Evolutionary conservation across 2,797 vertebrate genomes (phyloP).

Genomic region (Petrocephalus sullivani): DNA sequence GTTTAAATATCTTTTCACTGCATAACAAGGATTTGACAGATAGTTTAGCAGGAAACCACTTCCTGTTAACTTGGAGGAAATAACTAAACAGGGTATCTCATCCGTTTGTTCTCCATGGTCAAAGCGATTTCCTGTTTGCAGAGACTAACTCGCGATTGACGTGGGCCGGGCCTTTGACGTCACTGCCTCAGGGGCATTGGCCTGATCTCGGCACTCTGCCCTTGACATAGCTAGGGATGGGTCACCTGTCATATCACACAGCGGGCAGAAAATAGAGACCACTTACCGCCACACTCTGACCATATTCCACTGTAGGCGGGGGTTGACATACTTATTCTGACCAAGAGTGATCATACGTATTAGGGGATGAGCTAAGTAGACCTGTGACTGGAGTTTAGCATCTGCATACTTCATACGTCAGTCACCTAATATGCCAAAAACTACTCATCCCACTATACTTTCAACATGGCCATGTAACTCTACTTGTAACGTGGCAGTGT

Average conservation of each 20-base stretch:
- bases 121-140: neutral
- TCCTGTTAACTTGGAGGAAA: neutral
- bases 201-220: neutral
- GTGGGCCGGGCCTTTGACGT: neutral
- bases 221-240: neutral
- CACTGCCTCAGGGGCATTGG: neutral
- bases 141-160: neutral
- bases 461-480: too few relatives aligned
- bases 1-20: neutral
- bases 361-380: neutral
- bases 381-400: neutral
- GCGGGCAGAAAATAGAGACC: neutral
- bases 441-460: neutral
- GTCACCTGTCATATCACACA: neutral
- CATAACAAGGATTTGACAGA: neutral
- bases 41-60: neutral
- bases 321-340: neutral
- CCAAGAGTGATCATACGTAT: neutral
- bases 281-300: neutral
- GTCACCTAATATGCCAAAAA: neutral
- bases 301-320: neutral
- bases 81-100: neutral
- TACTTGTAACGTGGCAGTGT: too few relatives aligned
- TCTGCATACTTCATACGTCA: neutral
- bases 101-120: neutral